Conservation (phyloP, 2,888 invertebrate species). For the Pandemis corylana region DNA sequence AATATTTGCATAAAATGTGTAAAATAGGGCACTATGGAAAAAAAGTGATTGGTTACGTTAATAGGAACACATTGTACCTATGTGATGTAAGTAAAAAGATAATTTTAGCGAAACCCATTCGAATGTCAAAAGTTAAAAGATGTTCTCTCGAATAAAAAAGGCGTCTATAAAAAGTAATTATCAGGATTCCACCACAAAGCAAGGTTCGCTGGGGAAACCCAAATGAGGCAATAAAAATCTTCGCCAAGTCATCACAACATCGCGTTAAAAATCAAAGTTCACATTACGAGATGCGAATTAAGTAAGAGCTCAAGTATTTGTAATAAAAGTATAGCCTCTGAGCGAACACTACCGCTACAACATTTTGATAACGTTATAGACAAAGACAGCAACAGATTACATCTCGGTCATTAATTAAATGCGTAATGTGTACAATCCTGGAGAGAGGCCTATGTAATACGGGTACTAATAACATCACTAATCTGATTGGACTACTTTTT, state of each 20-base stretch:
- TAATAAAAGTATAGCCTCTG: background rate
- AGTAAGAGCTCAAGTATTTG: background rate
- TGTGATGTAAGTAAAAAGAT: background rate
- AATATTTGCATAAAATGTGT: no score
- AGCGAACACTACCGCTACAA: background rate
- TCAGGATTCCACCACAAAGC: constrained; percentile 12
- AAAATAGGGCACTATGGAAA: no score
- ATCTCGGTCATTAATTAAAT: constrained; percentile 11
- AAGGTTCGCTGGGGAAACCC: constrained; percentile 5
- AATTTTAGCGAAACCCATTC: background rate
- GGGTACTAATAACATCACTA: background rate
- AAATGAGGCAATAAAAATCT: background rate
- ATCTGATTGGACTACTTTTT: background rate
- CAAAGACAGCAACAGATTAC: constrained; percentile 15
- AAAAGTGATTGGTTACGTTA: no score
- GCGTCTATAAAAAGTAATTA: background rate
- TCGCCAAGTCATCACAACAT: constrained; percentile 1
- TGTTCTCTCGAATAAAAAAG: background rate
- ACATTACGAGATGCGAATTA: background rate
- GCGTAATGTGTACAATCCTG: constrained; percentile 17
- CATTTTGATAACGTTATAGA: constrained; percentile 30
- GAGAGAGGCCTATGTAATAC: constrained; percentile 10
- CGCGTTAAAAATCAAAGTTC: constrained; percentile 7
- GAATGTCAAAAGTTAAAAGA: background rate
- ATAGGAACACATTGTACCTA: no score